phyloP scores from a whole-genome alignment of 2,797 vertebrate species.

The Xyrichtys novacula region DNA sequence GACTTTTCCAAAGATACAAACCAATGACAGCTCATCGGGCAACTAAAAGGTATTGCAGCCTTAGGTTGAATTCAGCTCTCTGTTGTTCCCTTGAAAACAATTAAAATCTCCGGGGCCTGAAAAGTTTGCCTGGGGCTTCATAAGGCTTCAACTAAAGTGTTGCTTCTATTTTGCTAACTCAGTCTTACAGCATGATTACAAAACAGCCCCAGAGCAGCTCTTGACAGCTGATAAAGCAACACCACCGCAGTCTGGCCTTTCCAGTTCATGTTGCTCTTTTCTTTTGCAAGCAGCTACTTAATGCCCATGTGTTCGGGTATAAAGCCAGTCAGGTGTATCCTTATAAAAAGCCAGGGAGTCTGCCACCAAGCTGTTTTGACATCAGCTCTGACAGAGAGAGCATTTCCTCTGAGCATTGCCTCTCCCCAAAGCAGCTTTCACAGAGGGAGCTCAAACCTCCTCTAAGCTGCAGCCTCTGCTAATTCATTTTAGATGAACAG shows the following conservation, averaged over 20 bases:
- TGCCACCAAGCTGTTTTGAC: constrained; percentile 40
- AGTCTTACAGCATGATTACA: constrained; percentile 42
- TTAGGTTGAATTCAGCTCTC: constrained; percentile 57
- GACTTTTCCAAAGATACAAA: constrained; percentile 34
- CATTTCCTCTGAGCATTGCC: constrained; percentile 23
- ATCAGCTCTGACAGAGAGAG: constrained; percentile 32
- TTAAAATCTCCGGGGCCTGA: constrained; percentile 55
- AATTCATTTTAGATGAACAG: constrained; percentile 28
- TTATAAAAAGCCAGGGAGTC: constrained; percentile 21
- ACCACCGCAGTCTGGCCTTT: constrained; percentile 22
- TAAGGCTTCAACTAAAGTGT: constrained; percentile 21
- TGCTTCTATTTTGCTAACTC: constrained; percentile 48
- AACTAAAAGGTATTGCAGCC: constrained; percentile 40
- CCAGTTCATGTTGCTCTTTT: constrained; percentile 14
- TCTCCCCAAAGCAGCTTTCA: constrained; percentile 26
- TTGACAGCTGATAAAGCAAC: constrained; percentile 56
- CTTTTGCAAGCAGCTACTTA: constrained; percentile 7
- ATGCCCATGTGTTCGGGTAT: constrained; percentile 21
- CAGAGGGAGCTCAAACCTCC: constrained; percentile 23
- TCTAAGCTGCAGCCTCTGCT: constrained; percentile 20
- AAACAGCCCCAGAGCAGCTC: constrained; percentile 55
- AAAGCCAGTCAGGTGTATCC: constrained; percentile 25
- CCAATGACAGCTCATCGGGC: constrained; percentile 58
- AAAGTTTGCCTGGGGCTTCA: constrained; percentile 18
- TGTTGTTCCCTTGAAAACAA: constrained; percentile 59